phyloP scores from a whole-genome alignment of 1,140 invertebrate species.

The Orius insidiosus region DNA sequence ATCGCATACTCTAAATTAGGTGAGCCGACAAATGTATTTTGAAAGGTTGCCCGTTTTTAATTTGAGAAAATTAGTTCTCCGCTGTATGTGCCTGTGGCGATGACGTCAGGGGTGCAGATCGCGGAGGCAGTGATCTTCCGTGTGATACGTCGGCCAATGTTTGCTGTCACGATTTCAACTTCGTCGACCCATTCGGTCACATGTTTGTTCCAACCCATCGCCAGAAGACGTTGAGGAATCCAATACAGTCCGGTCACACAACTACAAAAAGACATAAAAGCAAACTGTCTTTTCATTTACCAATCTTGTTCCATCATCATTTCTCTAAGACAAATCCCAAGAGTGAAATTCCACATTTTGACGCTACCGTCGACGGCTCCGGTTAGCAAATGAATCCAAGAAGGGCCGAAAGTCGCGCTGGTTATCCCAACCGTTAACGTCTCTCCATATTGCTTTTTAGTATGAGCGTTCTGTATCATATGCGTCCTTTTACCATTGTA shows the following conservation, averaged over 20 bases:
- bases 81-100: slow-evolving; percentile 49
- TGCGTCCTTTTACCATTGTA: slow-evolving; percentile 33
- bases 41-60: slow-evolving; percentile 50
- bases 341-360: slow-evolving; percentile 65
- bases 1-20: slow-evolving; percentile 5
- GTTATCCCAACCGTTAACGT: slow-evolving; percentile 50
- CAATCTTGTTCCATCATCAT: slow-evolving; percentile 40
- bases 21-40: slow-evolving; percentile 22
- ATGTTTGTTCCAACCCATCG: slow-evolving; percentile 47
- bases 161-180: slow-evolving; percentile 32
- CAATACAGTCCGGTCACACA: slow-evolving; percentile 24
- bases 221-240: slow-evolving; percentile 36
- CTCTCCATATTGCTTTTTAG: slow-evolving; percentile 36
- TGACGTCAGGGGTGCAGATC: slow-evolving; percentile 32
- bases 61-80: slow-evolving; percentile 60
- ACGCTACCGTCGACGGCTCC: slow-evolving; percentile 37
- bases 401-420: slow-evolving; percentile 51
- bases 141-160: slow-evolving; percentile 45
- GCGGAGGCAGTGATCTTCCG: slow-evolving; percentile 51
- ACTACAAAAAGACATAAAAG: neutral
- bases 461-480: slow-evolving; percentile 45
- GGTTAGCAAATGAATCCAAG: slow-evolving; percentile 46
- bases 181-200: slow-evolving; percentile 50
- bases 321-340: slow-evolving; percentile 41
- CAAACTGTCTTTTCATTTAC: slow-evolving; percentile 2